phyloP scores from a whole-genome alignment of 1,140 invertebrate genomes.

The Aphaenogaster rudis region DNA sequence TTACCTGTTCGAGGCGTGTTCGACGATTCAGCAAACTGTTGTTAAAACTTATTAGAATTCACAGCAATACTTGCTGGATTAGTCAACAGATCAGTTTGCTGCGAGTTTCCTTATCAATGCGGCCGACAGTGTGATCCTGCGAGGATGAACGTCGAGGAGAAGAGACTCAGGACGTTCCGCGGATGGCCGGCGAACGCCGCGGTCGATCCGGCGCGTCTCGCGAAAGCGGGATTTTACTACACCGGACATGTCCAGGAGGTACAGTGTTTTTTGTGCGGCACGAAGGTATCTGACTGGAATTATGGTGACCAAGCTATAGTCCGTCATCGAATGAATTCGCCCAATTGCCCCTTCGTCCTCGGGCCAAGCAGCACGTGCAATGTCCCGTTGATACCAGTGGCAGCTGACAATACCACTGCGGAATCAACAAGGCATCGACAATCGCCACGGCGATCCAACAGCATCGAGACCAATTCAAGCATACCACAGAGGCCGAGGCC shows the following conservation, averaged over 20 bases:
- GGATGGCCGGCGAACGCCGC: conserved; percentile 91
- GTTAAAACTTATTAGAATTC: background rate
- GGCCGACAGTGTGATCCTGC: background rate
- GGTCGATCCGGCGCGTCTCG: conserved; percentile 90
- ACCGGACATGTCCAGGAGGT: conserved; percentile 90
- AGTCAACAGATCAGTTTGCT: background rate
- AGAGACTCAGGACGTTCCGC: conserved; percentile 90
- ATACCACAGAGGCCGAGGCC: background rate
- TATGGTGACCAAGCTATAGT: conserved; percentile 91
- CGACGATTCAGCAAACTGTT: background rate
- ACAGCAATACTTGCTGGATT: background rate
- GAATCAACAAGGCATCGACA: conserved; percentile 52
- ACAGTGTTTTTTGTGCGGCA: conserved; percentile 92
- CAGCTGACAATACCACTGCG: conserved; percentile 9
- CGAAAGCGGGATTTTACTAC: conserved; percentile 94
- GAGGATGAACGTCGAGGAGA: conserved; percentile 90
- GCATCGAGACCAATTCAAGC: background rate
- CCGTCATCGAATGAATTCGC: conserved; percentile 89
- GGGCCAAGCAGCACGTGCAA: conserved; percentile 90
- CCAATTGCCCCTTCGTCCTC: conserved; percentile 91
- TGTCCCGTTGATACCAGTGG: conserved; percentile 86
- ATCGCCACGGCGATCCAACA: background rate
- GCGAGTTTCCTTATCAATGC: background rate
- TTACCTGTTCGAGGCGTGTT: background rate
- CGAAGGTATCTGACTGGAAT: conserved; percentile 92